These are phyloP conservation scores for Morelia viridis DNA, from an alignment of 2,797 vertebrate species.

Conservation along the genomic window DNA sequence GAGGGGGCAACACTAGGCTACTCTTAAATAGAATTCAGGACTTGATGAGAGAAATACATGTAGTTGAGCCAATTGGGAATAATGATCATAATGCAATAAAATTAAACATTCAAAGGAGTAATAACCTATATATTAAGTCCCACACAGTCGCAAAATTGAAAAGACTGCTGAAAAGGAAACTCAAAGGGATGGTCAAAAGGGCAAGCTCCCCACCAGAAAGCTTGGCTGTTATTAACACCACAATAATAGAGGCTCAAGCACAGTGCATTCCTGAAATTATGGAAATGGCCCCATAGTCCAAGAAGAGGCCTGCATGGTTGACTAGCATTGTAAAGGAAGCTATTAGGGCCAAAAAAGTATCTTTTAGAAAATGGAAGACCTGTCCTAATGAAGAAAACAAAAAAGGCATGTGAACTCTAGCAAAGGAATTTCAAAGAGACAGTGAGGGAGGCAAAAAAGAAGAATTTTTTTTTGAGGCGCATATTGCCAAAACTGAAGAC, in stretches of 20 bases:
- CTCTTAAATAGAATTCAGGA: background rate
- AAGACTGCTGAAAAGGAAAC: background rate
- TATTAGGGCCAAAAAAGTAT: background rate
- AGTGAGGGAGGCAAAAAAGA: too few species aligned
- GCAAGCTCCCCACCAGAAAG: too few species aligned
- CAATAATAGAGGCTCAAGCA: background rate
- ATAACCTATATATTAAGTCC: background rate
- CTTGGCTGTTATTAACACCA: background rate
- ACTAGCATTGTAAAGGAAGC: background rate
- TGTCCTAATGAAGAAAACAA: too few species aligned
- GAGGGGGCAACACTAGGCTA: too few species aligned
- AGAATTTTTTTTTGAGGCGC: too few species aligned
- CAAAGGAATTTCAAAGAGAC: too few species aligned
- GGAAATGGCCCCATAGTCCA: background rate
- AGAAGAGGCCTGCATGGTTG: background rate
- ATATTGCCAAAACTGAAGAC: too few species aligned
- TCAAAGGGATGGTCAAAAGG: background rate
- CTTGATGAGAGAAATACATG: background rate
- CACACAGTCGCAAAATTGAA: background rate
- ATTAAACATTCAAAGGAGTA: background rate
- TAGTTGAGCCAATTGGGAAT: background rate
- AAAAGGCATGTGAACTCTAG: too few species aligned
- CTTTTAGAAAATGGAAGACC: background rate
- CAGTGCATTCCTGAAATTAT: background rate
- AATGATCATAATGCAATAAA: background rate